phyloP scores from a whole-genome alignment of 2,113 vertebrate species.

The Hyperoodon ampullatus region DNA sequence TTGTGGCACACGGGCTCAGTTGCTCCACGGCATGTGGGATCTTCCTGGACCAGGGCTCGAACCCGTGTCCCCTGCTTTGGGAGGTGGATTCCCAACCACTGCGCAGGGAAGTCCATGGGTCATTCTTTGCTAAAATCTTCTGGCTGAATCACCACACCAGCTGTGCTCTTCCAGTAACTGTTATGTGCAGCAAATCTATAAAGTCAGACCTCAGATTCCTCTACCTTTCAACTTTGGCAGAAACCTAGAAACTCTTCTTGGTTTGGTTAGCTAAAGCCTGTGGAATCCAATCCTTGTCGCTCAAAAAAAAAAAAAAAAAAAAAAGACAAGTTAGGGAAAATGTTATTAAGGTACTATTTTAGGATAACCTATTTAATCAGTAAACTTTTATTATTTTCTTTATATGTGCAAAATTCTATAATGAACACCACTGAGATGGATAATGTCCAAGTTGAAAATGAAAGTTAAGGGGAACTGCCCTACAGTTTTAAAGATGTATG shows the following conservation, averaged over 20 bases:
- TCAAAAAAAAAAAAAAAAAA: not conserved
- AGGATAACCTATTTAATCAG: not conserved
- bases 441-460: not conserved
- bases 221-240: slow-evolving; percentile 54
- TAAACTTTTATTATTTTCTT: slow-evolving; percentile 18
- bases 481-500: not conserved
- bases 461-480: not conserved
- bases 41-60: no score
- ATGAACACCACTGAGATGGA: not conserved
- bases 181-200: slow-evolving; percentile 13
- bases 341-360: slow-evolving; percentile 8
- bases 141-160: not conserved
- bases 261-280: slow-evolving; percentile 30
- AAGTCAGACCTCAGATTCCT: slow-evolving; percentile 51
- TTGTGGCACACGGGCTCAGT: no score
- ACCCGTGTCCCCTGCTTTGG: no score
- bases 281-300: slow-evolving; percentile 21
- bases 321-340: not conserved
- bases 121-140: slow-evolving; percentile 49
- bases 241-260: slow-evolving; percentile 6
- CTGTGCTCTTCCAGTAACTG: slow-evolving; percentile 39
- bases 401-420: not conserved
- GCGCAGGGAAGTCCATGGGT: not conserved
- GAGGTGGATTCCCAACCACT: no score
- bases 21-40: no score